phyloP scores from a whole-genome alignment of 2,888 invertebrate genomes.

The Eupelmus urozonus region DNA sequence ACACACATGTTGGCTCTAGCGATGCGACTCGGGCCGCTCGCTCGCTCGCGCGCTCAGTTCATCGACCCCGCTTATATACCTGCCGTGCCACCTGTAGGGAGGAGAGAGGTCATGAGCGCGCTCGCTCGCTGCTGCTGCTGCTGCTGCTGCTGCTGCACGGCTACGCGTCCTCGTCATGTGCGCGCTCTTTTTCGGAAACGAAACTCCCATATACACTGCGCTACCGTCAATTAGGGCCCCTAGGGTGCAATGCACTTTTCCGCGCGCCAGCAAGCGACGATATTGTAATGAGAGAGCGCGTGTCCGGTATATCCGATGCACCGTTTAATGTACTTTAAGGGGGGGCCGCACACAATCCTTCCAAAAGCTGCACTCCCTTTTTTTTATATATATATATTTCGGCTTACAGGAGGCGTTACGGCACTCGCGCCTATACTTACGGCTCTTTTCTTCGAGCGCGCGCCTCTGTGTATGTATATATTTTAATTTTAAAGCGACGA shows the following conservation, averaged over 20 bases:
- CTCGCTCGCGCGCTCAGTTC: slow-evolving; percentile 31
- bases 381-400: not conserved
- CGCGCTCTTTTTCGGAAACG: slow-evolving; percentile 31
- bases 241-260: slow-evolving; percentile 40
- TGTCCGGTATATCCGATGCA: no score
- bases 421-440: not conserved
- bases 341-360: no score
- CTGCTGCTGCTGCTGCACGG: no score
- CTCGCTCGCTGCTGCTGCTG: not conserved
- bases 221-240: slow-evolving; percentile 27
- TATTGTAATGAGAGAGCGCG: not conserved
- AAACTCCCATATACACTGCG: slow-evolving; percentile 24
- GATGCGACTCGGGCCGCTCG: not conserved
- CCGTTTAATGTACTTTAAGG: no score
- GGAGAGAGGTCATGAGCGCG: slow-evolving; percentile 45
- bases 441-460: no score
- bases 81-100: slow-evolving; percentile 47
- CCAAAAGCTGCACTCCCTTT: no score
- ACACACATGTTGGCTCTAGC: not conserved
- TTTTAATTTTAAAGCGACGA: slow-evolving; percentile 4
- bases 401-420: not conserved
- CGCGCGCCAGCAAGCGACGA: slow-evolving; percentile 22
- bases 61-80: slow-evolving; percentile 46
- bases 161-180: no score
- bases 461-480: no score